Conservation (phyloP, 2,888 invertebrate genomes). For the Gymnocheta viridis region DNA sequence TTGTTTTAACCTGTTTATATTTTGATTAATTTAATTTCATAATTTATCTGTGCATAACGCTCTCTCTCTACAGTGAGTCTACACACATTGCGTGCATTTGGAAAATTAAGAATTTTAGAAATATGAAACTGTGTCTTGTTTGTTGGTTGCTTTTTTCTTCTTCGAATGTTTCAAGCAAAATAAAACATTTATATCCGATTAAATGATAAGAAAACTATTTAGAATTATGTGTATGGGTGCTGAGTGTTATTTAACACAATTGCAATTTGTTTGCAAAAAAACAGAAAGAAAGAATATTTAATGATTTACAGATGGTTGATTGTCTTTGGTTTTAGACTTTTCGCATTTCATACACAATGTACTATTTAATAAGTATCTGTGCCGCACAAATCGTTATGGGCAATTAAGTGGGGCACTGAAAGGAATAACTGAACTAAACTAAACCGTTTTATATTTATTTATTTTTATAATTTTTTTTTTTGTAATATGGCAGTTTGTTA, state of each 20-base stretch:
- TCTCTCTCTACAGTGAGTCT: neutral
- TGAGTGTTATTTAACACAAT: conserved; percentile 8
- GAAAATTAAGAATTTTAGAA: conserved; percentile 34
- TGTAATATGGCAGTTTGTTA: too few species aligned
- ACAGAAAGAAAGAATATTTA: too few species aligned
- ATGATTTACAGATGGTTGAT: conserved; percentile 41
- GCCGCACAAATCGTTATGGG: conserved; percentile 47
- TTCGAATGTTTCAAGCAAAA: conserved; percentile 31
- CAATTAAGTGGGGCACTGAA: conserved; percentile 54
- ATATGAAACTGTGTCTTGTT: neutral
- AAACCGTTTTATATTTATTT: neutral
- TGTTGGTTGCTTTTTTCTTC: neutral
- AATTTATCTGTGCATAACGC: conserved; percentile 37
- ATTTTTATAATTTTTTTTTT: too few species aligned
- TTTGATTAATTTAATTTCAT: conserved; percentile 26
- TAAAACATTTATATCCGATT: conserved; percentile 31
- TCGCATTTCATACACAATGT: neutral
- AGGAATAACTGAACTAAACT: conserved; percentile 36
- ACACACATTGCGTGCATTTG: conserved; percentile 53
- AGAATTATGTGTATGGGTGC: conserved; percentile 15
- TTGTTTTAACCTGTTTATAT: neutral
- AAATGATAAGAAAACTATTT: conserved; percentile 36
- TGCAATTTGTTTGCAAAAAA: conserved; percentile 35
- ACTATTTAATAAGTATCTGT: conserved; percentile 4
- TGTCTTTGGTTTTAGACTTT: conserved; percentile 10